These are phyloP conservation scores for Damaliscus lunatus DNA, from an alignment of 2,113 vertebrate genomes.

Conservation along the genomic window DNA sequence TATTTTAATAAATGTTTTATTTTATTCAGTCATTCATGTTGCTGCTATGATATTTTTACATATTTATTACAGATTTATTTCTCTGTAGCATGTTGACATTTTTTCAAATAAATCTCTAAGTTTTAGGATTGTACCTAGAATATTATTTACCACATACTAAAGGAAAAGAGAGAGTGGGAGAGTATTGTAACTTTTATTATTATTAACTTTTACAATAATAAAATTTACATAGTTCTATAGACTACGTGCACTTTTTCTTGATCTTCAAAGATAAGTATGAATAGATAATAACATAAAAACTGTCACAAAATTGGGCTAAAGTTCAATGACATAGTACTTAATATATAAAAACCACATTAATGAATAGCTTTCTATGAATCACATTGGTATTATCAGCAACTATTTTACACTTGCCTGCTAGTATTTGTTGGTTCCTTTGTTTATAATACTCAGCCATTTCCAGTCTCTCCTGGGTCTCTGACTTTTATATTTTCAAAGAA, in stretches of 20 bases:
- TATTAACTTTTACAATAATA: not conserved
- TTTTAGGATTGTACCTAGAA: not conserved
- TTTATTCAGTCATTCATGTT: not conserved
- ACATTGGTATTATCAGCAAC: not conserved
- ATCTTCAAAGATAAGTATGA: not conserved
- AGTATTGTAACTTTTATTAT: not conserved
- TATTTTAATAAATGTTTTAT: not conserved
- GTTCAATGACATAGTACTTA: not conserved
- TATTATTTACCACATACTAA: not conserved
- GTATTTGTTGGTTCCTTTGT: not conserved
- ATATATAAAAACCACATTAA: not conserved
- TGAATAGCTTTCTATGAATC: not conserved
- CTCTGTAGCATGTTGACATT: not conserved
- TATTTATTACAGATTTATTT: not conserved
- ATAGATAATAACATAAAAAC: not conserved
- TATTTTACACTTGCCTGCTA: not conserved
- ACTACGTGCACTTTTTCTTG: not conserved
- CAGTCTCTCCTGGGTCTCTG: not conserved
- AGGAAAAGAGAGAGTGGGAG: not conserved
- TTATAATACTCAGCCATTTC: not conserved
- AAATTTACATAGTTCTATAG: not conserved
- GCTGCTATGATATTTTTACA: not conserved
- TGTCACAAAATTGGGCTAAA: not conserved
- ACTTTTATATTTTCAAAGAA: not conserved
- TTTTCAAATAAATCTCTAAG: not conserved